Evolutionary conservation across 1,140 invertebrate species (phyloP).

Genomic region (Drusus annulatus): DNA sequence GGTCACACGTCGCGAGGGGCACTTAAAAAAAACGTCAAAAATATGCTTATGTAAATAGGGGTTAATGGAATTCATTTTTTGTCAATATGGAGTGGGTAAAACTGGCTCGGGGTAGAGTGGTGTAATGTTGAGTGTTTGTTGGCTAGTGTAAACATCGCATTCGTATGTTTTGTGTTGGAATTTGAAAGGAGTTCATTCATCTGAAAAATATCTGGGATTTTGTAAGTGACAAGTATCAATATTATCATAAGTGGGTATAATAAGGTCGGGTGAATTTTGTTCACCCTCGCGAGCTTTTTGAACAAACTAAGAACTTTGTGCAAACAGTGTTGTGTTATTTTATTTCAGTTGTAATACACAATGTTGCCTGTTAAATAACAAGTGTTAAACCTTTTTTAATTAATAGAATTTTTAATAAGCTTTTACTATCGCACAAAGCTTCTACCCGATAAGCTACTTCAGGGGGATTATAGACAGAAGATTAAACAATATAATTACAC

Average conservation of each 20-base stretch:
- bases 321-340: no score
- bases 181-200: conserved; percentile 12
- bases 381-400: no score
- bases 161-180: not conserved
- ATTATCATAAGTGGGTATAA: conserved; percentile 15
- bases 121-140: conserved; percentile 30
- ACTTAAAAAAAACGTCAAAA: conserved; percentile 38
- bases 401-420: no score
- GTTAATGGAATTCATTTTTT: conserved; percentile 45
- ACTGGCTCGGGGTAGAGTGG: not conserved
- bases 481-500: no score
- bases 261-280: no score
- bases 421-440: no score
- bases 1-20: not conserved
- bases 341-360: no score
- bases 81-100: conserved; percentile 12
- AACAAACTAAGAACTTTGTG: no score
- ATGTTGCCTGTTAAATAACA: no score
- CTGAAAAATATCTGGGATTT: conserved; percentile 7
- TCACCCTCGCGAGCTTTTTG: no score
- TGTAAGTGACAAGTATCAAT: conserved; percentile 31
- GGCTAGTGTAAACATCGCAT: conserved; percentile 10
- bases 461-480: no score
- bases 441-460: no score
- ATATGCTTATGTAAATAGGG: conserved; percentile 40